Evolutionary conservation across 2,797 vertebrate species (phyloP), one percentile per base, ranked within the genome.

Genomic region (Miichthys miiuy): DNA sequence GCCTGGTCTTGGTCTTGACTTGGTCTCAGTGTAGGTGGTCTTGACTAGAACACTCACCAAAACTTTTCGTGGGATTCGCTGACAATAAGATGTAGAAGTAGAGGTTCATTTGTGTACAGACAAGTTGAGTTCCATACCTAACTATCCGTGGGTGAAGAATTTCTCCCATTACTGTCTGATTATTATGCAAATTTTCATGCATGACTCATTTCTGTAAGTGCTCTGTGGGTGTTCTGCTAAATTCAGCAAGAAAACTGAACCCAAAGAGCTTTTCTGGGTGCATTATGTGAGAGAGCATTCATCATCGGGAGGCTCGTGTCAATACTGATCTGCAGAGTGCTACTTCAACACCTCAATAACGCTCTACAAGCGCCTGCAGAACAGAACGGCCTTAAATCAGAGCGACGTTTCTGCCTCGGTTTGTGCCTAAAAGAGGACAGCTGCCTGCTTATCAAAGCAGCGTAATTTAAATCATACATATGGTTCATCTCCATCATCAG

Each of bases 131-230:
- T 63, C 44, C 42, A 64, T 60, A 73, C 17, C 58, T 11, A 62
- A 46, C 71, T 18, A 81, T 46, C n/a, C 18, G 0, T 52, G 41
- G 70, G 34, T 25, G 58, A 38, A 16, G 16, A 75, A 77, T 57
- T 57, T 71, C 52, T 75, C 52, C 46, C 60, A 11, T 84, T 61
- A 79, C 30, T 21, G 23, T 25, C 51, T 80, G 60, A 85, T 82
- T 58, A 73, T 82, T 80, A 81, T 87, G 77, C 76, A 81, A 69
- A 69, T 69, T 30, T 68, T 76, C 70, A 54, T 65, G 50, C 51
- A 56, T 87, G 86, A 87, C 68, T 90, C 76, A 87, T 79, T 77
- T 72, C 70, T 77, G 27, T 72, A 68, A 90, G 84, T 63, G 62
- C 63, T 77, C 38, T 16, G 91, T 89, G 76, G 87, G 87, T 46